These are phyloP conservation scores for Drosophila micromelanica DNA, from an alignment of 1,140 invertebrate species.

Conservation along the genomic window DNA sequence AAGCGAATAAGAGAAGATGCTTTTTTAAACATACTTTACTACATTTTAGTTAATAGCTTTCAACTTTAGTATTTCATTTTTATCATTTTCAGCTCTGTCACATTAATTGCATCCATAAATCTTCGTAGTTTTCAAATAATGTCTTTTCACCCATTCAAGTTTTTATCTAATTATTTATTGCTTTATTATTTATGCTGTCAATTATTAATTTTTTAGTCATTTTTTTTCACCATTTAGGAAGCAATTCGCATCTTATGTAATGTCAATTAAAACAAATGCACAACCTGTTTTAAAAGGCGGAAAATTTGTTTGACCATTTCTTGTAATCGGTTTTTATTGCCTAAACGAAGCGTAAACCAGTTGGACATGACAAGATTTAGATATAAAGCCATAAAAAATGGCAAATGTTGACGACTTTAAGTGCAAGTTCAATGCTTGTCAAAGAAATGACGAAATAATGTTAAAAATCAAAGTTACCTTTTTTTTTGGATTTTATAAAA, in stretches of 20 bases:
- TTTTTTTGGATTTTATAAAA: slow-evolving; percentile 78
- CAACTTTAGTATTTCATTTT: too few relatives aligned
- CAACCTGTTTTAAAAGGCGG: slow-evolving; percentile 71
- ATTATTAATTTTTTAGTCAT: neutral
- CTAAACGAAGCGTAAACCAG: slow-evolving; percentile 63
- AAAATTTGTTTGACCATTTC: slow-evolving; percentile 60
- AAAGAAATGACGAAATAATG: slow-evolving; percentile 31
- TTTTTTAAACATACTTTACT: too few relatives aligned
- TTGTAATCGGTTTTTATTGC: slow-evolving; percentile 52
- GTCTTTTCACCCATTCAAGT: neutral
- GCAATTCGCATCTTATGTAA: slow-evolving; percentile 62
- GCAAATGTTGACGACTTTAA: slow-evolving; percentile 22
- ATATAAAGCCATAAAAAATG: slow-evolving; percentile 40
- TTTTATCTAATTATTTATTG: slow-evolving; percentile 37
- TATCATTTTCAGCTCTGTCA: neutral
- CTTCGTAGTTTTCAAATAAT: neutral
- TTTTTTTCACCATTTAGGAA: slow-evolving; percentile 61
- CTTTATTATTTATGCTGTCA: neutral
- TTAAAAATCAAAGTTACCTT: slow-evolving; percentile 24
- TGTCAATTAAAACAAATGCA: slow-evolving; percentile 51
- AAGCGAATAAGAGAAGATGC: too few relatives aligned
- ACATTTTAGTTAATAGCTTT: too few relatives aligned
- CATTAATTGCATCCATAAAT: neutral
- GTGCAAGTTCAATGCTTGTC: slow-evolving; percentile 76
- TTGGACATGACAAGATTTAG: slow-evolving; percentile 57